Percentiles rank a stretch among this genome's conserved stretches.
These are phyloP conservation scores for Gopherus evgoodei DNA, from an alignment of 2,113 vertebrate species.

Conservation along the genomic window DNA sequence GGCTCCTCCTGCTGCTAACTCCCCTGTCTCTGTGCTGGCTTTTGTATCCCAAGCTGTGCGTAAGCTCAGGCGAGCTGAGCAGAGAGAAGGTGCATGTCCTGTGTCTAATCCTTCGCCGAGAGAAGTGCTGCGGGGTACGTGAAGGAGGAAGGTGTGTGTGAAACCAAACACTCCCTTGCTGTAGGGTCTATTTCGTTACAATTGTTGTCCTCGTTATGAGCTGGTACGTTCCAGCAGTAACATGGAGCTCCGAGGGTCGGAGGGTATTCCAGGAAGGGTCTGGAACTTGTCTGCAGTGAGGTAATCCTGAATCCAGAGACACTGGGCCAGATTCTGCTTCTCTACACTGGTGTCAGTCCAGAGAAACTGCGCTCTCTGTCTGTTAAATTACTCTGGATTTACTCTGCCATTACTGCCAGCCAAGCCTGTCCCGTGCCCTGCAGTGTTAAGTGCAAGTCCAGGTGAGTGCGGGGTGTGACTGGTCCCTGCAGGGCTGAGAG, in stretches of 20 bases:
- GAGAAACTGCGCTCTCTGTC: not conserved
- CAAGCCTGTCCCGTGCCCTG: too few species aligned
- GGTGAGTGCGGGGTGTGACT: too few species aligned
- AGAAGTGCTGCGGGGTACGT: too few species aligned
- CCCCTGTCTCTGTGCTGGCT: not conserved
- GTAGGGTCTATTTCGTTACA: not conserved
- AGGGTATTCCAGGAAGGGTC: not conserved
- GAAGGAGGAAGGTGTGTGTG: not conserved
- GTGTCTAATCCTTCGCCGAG: not conserved
- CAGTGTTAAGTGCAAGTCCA: too few species aligned
- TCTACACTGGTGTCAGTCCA: not conserved
- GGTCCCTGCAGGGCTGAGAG: not conserved
- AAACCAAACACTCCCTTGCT: not conserved
- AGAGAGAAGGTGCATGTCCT: too few species aligned
- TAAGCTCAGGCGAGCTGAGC: too few species aligned
- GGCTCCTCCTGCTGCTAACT: not conserved
- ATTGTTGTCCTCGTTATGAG: too few species aligned
- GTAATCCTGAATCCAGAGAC: not conserved
- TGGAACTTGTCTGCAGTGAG: not conserved
- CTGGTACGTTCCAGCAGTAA: too few species aligned
- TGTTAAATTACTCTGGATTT: too few species aligned
- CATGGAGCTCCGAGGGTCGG: not conserved
- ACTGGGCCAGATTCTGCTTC: not conserved
- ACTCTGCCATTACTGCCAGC: too few species aligned
- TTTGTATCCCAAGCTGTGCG: too few species aligned